Evolutionary conservation across 2,113 vertebrate genomes (phyloP).

Genomic region (Noturus placidus): DNA sequence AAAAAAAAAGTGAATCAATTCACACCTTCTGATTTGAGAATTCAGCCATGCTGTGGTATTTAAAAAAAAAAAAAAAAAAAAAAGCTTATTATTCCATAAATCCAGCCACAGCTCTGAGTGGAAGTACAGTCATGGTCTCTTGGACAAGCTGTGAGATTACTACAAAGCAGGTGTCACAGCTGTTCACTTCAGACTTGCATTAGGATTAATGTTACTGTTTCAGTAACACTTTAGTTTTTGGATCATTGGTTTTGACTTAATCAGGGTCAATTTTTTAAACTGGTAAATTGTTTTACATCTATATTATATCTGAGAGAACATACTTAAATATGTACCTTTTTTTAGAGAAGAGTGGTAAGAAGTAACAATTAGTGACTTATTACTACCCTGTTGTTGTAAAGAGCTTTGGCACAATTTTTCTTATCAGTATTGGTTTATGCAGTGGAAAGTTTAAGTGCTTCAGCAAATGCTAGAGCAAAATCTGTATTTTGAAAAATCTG

Average conservation of each 20-base stretch:
- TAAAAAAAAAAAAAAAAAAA: too few species aligned
- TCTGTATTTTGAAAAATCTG: too few species aligned
- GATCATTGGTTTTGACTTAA: neutral
- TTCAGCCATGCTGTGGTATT: neutral
- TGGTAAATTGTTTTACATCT: neutral
- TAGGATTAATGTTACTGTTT: neutral
- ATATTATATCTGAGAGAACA: neutral
- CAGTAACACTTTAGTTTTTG: neutral
- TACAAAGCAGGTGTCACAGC: neutral
- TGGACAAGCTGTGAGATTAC: constrained; percentile 2
- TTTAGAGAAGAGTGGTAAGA: neutral
- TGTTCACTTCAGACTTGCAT: neutral
- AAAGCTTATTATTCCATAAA: neutral
- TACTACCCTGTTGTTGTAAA: neutral
- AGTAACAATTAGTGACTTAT: neutral
- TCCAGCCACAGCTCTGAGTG: neutral
- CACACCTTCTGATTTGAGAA: neutral
- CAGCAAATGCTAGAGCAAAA: neutral
- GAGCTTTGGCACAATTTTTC: neutral
- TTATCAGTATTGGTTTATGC: neutral
- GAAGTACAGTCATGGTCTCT: neutral
- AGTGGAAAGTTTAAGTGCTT: neutral
- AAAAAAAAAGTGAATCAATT: neutral
- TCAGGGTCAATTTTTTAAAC: neutral
- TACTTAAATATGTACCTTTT: neutral